Evolutionary conservation across 2,888 invertebrate species (phyloP), one percentile per base, ranked within the genome.

Genomic region (Microctonus aethiopoides): DNA sequence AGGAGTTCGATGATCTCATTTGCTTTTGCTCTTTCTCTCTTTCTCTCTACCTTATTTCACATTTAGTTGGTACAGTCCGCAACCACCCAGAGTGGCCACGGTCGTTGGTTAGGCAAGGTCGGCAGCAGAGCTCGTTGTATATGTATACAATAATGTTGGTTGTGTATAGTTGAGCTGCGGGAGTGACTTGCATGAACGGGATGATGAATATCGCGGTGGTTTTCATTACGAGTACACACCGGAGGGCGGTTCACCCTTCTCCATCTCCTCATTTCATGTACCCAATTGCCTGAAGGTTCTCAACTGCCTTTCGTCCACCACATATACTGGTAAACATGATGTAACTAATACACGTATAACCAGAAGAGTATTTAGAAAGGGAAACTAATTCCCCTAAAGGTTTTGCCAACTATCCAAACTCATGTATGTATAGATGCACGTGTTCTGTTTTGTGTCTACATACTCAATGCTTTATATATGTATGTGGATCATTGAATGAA

Each of bases 131-230:
- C 39, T 34, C 24, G 52, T 34, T 61, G 46, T 52, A 32, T 51
- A 51, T 61, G 46, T 52, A 32, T 51, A 51, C 52, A 52, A 63
- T 63, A 63, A 63, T 51, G 63, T 46, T 51, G 29, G 51, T 32
- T 61, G 68, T 67, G 41, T 41, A 52, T 29, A 41, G 61, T 13
- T 29, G 26, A 26, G 13, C 52, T 68, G 26, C 61, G 64, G 51
- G 52, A 67, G 67, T 65, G 70, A 72, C 68, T 73, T 72, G 67
- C 54, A 67, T 60, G 70, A 69, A 54, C 54, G 69, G 67, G 72
- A 73, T 76, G 76, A 76, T 76, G 74, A 76, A 74, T 73, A 76
- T 76, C 72, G 73, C 69, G 68, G 74, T 73, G 75, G 75, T 75
- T 75, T 75, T 75, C 75, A 75, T 76, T 75, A 75, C 74, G 72